Percentiles rank a stretch among this genome's conserved stretches.
Conservation (phyloP, 92 coral and sea anemone species). For the Meandrina meandrites region DNA sequence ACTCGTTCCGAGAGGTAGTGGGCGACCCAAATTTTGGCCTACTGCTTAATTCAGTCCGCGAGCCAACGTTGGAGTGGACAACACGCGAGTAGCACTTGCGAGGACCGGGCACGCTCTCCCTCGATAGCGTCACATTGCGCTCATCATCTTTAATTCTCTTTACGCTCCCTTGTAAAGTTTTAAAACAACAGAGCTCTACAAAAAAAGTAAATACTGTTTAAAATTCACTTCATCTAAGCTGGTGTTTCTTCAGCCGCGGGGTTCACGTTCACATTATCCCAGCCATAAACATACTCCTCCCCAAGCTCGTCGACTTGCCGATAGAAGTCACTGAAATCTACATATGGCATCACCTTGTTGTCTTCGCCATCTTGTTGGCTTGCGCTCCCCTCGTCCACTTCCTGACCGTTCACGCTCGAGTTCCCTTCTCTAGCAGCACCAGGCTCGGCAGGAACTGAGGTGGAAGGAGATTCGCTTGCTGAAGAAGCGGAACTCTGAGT, state of each 20-base stretch:
- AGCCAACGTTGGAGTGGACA: neutral
- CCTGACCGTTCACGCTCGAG: neutral
- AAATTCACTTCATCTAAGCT: slow-evolving; percentile 6
- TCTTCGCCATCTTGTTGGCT: slow-evolving; percentile 26
- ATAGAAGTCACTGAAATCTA: slow-evolving; percentile 77
- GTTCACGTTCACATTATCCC: slow-evolving; percentile 4
- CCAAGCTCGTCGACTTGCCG: slow-evolving; percentile 62
- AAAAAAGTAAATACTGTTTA: neutral
- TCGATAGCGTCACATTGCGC: neutral
- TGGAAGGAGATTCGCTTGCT: slow-evolving; percentile 69
- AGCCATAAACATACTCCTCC: slow-evolving; percentile 74
- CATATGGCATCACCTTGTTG: slow-evolving; percentile 70
- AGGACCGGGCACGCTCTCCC: neutral
- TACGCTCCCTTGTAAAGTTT: neutral
- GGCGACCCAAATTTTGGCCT: too few species aligned
- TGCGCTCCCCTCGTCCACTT: neutral
- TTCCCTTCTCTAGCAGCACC: slow-evolving; percentile 1
- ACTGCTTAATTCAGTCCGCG: too few species aligned
- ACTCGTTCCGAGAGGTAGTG: too few species aligned
- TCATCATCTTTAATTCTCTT: neutral
- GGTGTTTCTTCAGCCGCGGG: slow-evolving; percentile 13
- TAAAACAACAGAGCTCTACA: too few species aligned
- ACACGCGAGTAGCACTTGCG: neutral
- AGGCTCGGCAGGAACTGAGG: slow-evolving; percentile 49
- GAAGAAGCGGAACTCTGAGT: slow-evolving; percentile 74